These are phyloP conservation scores for Kobus ellipsiprymnus DNA, from an alignment of 2,113 vertebrate species.

Conservation along the genomic window DNA sequence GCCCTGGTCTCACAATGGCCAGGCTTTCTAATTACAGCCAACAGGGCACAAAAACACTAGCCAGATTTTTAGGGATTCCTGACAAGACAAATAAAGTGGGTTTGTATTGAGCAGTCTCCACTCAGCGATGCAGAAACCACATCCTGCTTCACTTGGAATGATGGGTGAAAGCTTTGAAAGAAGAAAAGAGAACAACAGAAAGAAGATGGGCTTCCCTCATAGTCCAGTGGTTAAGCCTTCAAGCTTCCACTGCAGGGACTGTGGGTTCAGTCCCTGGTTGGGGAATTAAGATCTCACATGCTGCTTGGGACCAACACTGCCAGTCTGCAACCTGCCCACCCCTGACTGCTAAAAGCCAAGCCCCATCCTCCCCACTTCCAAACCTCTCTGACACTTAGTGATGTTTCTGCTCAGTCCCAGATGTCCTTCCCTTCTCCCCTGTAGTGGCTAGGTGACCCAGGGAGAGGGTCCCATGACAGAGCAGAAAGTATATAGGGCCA, in stretches of 20 bases:
- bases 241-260: neutral
- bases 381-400: neutral
- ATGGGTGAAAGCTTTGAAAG: too few species aligned
- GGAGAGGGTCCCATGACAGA: neutral
- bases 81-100: neutral
- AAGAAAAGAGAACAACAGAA: neutral
- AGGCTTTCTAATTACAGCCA: neutral
- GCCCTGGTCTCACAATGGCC: neutral
- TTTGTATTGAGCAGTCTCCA: neutral
- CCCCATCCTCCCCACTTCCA: neutral
- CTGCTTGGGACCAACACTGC: rapidly evolving
- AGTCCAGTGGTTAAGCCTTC: neutral
- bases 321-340: neutral
- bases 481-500: neutral
- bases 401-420: neutral
- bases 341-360: neutral
- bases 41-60: too few species aligned
- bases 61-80: neutral
- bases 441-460: neutral
- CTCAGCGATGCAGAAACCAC: rapidly evolving
- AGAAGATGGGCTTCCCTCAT: neutral
- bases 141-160: neutral
- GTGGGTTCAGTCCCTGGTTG: neutral
- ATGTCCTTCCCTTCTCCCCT: neutral
- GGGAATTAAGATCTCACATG: neutral